These are phyloP conservation scores for Blastobasis adustella DNA, from an alignment of 2,888 invertebrate genomes.

Conservation along the genomic window DNA sequence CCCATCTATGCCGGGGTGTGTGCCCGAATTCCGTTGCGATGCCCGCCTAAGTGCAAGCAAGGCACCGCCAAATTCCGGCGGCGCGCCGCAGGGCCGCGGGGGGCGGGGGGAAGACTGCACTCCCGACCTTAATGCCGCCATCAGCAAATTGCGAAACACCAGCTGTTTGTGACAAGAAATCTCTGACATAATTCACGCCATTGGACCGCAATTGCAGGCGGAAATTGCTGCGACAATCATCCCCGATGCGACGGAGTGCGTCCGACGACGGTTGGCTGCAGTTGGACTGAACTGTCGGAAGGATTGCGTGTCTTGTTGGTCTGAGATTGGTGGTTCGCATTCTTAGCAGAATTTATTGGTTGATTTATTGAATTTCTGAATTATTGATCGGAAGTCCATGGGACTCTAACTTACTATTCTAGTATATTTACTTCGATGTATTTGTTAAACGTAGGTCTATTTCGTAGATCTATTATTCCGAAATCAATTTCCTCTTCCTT, in stretches of 20 bases:
- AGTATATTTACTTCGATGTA: too few species aligned
- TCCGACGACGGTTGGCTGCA: too few species aligned
- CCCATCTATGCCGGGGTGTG: slow-evolving; percentile 20
- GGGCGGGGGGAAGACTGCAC: slow-evolving; percentile 39
- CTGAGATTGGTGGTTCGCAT: too few species aligned
- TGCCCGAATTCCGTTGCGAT: slow-evolving; percentile 38
- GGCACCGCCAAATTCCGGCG: slow-evolving; percentile 65
- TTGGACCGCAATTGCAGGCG: slow-evolving; percentile 44
- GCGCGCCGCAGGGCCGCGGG: slow-evolving; percentile 47
- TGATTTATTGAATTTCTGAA: too few species aligned
- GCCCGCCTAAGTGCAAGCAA: slow-evolving; percentile 49
- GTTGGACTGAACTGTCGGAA: too few species aligned
- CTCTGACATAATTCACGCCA: slow-evolving; percentile 57
- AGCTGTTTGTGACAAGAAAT: slow-evolving; percentile 66
- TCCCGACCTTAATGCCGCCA: slow-evolving; percentile 67
- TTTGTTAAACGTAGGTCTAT: too few species aligned
- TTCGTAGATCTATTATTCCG: too few species aligned
- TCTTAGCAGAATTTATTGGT: too few species aligned
- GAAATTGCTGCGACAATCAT: slow-evolving; percentile 48
- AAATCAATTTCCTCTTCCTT: too few species aligned
- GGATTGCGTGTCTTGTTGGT: too few species aligned
- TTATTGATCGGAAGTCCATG: too few species aligned
- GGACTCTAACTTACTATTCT: too few species aligned
- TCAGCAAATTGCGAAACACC: slow-evolving; percentile 72
- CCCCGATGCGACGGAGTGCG: slow-evolving; percentile 22